Percentiles rank a stretch among this genome's conserved stretches.
Evolutionary conservation across 2,888 invertebrate species (phyloP).

Genomic region (Chironomus tentans): DNA sequence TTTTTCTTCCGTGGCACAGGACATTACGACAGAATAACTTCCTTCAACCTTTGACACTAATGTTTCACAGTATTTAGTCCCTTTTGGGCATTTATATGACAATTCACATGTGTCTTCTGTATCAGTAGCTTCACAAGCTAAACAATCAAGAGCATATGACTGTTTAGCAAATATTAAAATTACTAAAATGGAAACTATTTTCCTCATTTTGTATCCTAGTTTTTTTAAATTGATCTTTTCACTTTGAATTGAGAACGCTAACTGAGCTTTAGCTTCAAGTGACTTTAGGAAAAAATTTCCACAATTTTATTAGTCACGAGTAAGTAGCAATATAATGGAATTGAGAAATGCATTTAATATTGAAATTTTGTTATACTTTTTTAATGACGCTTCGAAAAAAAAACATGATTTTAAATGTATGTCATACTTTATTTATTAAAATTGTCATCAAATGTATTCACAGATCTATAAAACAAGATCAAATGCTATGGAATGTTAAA

Average conservation of each 20-base stretch:
- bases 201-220: background rate
- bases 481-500: no score
- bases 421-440: no score
- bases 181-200: background rate
- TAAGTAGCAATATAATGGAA: background rate
- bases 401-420: background rate
- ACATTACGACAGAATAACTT: background rate
- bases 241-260: background rate
- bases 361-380: background rate
- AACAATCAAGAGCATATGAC: background rate
- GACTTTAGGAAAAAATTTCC: background rate
- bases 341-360: background rate
- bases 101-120: background rate
- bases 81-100: background rate
- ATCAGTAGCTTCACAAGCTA: background rate
- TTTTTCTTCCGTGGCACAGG: background rate
- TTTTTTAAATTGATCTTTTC: background rate
- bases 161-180: background rate
- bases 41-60: conserved; percentile 8
- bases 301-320: background rate
- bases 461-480: no score
- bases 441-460: background rate
- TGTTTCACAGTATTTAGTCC: background rate
- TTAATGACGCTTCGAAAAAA: background rate
- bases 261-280: background rate